phyloP scores from a whole-genome alignment of 2,888 invertebrate species.

The Phrixothrix hirtus region DNA sequence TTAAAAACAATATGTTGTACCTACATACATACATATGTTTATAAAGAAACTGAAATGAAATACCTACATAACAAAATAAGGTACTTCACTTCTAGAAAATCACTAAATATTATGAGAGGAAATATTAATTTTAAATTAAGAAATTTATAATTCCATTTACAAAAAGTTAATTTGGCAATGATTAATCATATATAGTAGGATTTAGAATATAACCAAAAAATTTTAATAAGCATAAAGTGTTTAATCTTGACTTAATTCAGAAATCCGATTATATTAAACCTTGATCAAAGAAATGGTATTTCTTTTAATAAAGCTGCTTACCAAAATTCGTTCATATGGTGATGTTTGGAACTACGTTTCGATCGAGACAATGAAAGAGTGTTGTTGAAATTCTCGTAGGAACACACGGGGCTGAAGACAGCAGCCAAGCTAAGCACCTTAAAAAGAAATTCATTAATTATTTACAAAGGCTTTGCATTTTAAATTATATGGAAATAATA shows the following conservation, averaged over 20 bases:
- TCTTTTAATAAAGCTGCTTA: slow-evolving; percentile 3
- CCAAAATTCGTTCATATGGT: slow-evolving; percentile 24
- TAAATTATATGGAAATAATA: too few relatives aligned
- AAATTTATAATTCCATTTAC: background rate
- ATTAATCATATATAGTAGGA: too few relatives aligned
- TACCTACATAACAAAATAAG: too few relatives aligned
- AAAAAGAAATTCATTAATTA: slow-evolving; percentile 39
- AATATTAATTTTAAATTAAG: too few relatives aligned
- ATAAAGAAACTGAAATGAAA: too few relatives aligned
- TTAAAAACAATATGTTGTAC: too few relatives aligned
- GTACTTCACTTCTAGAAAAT: too few relatives aligned
- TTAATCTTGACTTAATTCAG: slow-evolving; percentile 1
- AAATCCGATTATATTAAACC: slow-evolving; percentile 5
- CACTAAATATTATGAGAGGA: too few relatives aligned
- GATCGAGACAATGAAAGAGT: slow-evolving; percentile 42
- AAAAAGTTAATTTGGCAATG: too few relatives aligned
- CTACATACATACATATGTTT: too few relatives aligned
- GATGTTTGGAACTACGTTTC: slow-evolving; percentile 40
- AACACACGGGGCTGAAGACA: slow-evolving; percentile 54
- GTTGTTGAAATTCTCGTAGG: slow-evolving; percentile 49
- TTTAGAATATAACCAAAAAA: background rate
- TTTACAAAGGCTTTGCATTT: too few relatives aligned
- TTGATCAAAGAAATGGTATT: background rate
- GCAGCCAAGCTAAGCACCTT: slow-evolving; percentile 67
- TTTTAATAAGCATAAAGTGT: background rate